Evolutionary conservation across 2,888 invertebrate species (phyloP), one percentile per base, ranked within the genome.

Genomic region (Tiliacea aurago): DNA sequence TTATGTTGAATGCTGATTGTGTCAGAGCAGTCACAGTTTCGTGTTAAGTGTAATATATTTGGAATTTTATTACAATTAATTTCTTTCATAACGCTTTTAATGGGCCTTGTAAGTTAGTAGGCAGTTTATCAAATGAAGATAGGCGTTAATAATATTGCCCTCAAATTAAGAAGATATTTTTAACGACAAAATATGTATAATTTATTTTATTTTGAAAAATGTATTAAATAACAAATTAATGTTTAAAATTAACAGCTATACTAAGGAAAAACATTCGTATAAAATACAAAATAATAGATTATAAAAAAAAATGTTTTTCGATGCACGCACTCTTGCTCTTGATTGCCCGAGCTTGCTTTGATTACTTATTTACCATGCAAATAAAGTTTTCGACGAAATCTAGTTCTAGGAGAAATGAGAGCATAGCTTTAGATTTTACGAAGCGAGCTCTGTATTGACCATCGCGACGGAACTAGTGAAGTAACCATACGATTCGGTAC

Each of bases 1-100:
- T 59, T 73, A 53, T 74, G 43, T 70, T 47, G 59, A 69, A 59
- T 18, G 53, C 53, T 59, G 67, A 70, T 72, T 77, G 56, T 61
- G 64, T 53, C 72, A 51, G 1, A 73, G 37, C 43, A 45, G 78
- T 77, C 61, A 70, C 13, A 43, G 41, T 33, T 59, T 49, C 47
- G 56, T 65, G 53, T 47, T 23, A 45, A 59, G 58, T 45, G 49
- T 49, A 55, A 55, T 66, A 56, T 70, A 65, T 77, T 72, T 63
- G 47, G 47, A 43, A 56, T 56, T 41, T 63, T 55, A 72, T 51
- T 68, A 47, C 59, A 28, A 61, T 61, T 65, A 15, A 56, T 62
- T 68, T 65, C 9, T 56, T 55, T 78, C 4, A 1, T 70, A 64
- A 61, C 49, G 23, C 33, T 9, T 58, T 43, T 73, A 66, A 65